A percentile compares a stretch with the other conserved stretches of the same genome.
These are phyloP conservation scores for Sparidentex hasta DNA, from an alignment of 2,797 vertebrate species.

Conservation along the genomic window DNA sequence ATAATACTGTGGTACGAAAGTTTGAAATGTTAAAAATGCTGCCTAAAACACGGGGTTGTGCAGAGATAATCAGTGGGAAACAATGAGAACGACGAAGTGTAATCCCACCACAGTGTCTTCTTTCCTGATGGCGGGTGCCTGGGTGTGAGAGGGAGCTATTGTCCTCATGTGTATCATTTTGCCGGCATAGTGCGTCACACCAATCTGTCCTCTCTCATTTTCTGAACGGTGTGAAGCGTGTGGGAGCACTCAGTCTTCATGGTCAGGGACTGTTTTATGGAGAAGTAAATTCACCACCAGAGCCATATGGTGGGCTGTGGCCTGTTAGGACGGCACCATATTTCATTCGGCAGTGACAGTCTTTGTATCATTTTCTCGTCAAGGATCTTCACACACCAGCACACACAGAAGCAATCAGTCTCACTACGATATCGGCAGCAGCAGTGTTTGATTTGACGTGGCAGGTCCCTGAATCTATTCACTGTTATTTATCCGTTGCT, in stretches of 20 bases:
- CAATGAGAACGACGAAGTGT: not conserved
- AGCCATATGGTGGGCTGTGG: slow-evolving; percentile 38
- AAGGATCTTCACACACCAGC: slow-evolving; percentile 2
- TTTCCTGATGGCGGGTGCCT: slow-evolving; percentile 23
- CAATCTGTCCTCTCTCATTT: slow-evolving; percentile 52
- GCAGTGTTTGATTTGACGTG: slow-evolving; percentile 12
- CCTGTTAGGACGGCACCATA: slow-evolving; percentile 25
- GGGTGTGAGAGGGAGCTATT: slow-evolving; percentile 30
- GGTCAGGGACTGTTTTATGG: slow-evolving; percentile 50
- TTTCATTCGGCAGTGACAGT: slow-evolving; percentile 44
- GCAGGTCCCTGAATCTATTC: slow-evolving; percentile 1
- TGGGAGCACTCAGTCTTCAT: slow-evolving; percentile 40
- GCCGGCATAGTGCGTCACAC: slow-evolving; percentile 43
- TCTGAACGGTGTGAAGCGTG: slow-evolving; percentile 39
- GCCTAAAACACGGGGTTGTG: not conserved
- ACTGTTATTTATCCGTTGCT: not conserved
- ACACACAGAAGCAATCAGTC: slow-evolving; percentile 10
- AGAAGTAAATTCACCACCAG: slow-evolving; percentile 32
- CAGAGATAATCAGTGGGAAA: slow-evolving; percentile 6
- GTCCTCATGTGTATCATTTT: slow-evolving; percentile 43
- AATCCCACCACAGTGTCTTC: slow-evolving; percentile 1
- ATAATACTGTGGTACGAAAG: not conserved
- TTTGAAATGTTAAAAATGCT: not conserved
- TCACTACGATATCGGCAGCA: not conserved
- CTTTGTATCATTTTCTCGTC: slow-evolving; percentile 34